Base-by-base conservation (phyloP, 2,797 vertebrate genomes). In the Pantherophis alleghaniensis region DNA sequence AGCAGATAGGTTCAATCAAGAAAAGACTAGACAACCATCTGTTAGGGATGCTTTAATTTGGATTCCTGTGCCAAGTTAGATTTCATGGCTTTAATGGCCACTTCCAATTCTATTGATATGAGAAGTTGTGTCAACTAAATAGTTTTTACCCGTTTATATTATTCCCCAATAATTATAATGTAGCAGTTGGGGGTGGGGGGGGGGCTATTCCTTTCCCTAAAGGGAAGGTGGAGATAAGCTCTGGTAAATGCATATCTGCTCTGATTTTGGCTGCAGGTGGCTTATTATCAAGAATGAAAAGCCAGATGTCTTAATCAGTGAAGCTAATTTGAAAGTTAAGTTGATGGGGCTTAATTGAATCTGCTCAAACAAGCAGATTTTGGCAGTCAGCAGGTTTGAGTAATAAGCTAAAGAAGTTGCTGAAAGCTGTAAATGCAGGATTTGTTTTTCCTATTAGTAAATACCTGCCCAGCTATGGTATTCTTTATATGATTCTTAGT, bases 221-320 rank as follows among this genome's bases (percentile, higher is more conserved):
- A 60, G n/a, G 57, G 89, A 92, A 92, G 87, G 66, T 22, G 51
- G 74, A 60, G 69, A 47, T 47, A 83, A 83, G 9, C 74, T 83
- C 3, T 5, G 22, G 83, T 89, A 92, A 89, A 86, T 22, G 89
- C 55, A 89, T 28, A 47, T 86, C 56, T 61, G 51, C 83, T 63
- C 56, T 83, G 37, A 51, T 90, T 90, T 22, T 90, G 63, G 28
- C 87, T 89, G 87, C 92, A 92, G 26, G 56, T 89, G 88, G 56
- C 57, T 53, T 51, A 51, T 83, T 51, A 61, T 53, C 57, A 61
- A 86, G 47, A 83, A 51, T 56, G 32, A 74, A 47, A 56, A 57
- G 86, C 91, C 91, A 92, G 66, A 79, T 61, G 42, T 86, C 55
- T 92, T 66, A 79, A 89, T 92, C 87, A 59, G 42, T 83, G 47